Evolutionary conservation across 2,113 vertebrate genomes (phyloP), one percentile per base, ranked within the genome.

Genomic region (Mirounga angustirostris): DNA sequence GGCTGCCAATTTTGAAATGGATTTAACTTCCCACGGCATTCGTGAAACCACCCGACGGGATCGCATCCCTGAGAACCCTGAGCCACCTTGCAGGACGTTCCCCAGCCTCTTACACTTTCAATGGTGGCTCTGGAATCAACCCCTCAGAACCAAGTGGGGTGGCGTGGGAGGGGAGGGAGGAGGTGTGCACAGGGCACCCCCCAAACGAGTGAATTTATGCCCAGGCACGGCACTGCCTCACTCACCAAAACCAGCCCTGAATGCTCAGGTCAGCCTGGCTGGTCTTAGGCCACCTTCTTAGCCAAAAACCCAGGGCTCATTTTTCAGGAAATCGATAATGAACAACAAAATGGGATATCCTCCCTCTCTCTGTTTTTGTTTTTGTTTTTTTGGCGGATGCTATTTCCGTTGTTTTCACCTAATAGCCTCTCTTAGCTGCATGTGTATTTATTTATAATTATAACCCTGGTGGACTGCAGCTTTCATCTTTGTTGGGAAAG

Each of bases 401-500:
- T 91, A 58, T 11, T 98, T 93, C 78, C 33, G 69, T 59, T 94
- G 43, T 97, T 98, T 93, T 96, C 97, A 85, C 4, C 43, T n/a
- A 91, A 46, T 74, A 80, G 52, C 97, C 97, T 96, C 96, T 98
- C 97, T 33, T 69, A 98, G 98, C 98, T 98, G 99, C 98, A 98
- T 98, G 99, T 89, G 91, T 98, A 95, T 98, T 97, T 98, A 96
- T 98, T 98, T 79, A 94, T 81, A 92, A 83, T 95, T 95, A 89
- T 90, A 94, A 93, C 81, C 96, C 97, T 82, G 97, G 94, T 94
- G 91, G 97, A 74, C 79, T 88, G 95, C 97, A 98, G 36, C 94
- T 91, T 97, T 95, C 97, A 95, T 94, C 83, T 81, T 59, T n/a
- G 76, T 82, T 96, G 95, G 94, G 91, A 98, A 81, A n/a, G 92